phyloP scores from a whole-genome alignment of 1,140 invertebrate species.

The Maconellicoccus hirsutus region DNA sequence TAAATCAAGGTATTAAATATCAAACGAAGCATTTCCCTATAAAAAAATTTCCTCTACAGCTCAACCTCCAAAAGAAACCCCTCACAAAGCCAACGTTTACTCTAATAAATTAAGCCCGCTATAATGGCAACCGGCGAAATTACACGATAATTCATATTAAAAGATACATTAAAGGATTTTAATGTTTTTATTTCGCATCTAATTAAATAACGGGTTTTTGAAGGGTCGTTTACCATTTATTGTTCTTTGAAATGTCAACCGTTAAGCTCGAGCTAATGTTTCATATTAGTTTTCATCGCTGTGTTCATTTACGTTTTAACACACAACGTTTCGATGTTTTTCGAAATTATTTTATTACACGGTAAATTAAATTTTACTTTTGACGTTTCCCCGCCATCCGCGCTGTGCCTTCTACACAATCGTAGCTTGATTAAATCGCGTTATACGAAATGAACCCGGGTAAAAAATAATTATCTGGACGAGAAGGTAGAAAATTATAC shows the following conservation, averaged over 20 bases:
- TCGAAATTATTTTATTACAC: constrained; percentile 19
- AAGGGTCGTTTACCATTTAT: constrained; percentile 15
- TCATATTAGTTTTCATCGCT: constrained; percentile 7
- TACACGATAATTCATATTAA: constrained; percentile 1
- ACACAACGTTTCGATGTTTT: not conserved
- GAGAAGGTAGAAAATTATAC: no score
- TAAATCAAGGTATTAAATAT: no score
- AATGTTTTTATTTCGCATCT: not conserved
- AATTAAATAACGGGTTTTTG: constrained; percentile 17
- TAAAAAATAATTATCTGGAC: no score
- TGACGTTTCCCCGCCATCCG: not conserved
- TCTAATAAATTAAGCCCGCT: not conserved
- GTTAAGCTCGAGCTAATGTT: constrained; percentile 6
- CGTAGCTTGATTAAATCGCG: not conserved
- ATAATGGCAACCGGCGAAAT: not conserved
- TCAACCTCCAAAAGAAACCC: no score
- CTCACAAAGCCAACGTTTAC: no score
- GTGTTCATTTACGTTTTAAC: not conserved
- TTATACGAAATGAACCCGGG: no score
- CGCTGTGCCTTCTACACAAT: not conserved
- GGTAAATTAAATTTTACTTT: constrained; percentile 12
- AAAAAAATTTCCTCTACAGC: no score
- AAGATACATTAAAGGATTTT: not conserved
- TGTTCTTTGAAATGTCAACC: constrained; percentile 14
- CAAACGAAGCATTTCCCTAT: no score